Percentiles rank a stretch among this genome's conserved stretches.
Evolutionary conservation across 2,797 vertebrate species (phyloP).

Genomic region (Argentina silus): DNA sequence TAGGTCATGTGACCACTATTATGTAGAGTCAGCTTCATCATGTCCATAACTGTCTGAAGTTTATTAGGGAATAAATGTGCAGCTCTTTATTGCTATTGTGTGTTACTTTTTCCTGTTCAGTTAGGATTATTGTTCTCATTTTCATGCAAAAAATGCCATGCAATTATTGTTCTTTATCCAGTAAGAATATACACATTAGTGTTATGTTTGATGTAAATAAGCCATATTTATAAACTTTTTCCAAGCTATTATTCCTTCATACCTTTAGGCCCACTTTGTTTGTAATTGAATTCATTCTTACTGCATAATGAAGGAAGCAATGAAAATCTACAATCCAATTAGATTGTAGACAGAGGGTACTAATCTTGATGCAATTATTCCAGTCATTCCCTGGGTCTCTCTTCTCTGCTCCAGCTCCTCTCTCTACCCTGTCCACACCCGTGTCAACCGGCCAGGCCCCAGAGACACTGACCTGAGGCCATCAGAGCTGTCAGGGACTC

Average conservation of each 20-base stretch:
- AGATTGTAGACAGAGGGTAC: conserved; percentile 14
- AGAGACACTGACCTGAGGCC: conserved; percentile 42
- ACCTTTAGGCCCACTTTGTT: not conserved
- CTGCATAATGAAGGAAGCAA: not conserved
- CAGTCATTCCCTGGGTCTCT: conserved; percentile 5
- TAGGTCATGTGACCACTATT: no score
- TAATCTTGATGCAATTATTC: conserved; percentile 32
- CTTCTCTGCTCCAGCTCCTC: not conserved
- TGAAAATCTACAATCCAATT: conserved; percentile 1
- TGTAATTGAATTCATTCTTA: conserved; percentile 24
- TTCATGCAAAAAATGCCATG: not conserved
- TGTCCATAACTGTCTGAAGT: no score
- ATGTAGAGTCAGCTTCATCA: no score
- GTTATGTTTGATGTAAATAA: not conserved
- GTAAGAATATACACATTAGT: not conserved
- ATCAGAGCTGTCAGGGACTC: conserved; percentile 58
- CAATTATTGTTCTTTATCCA: not conserved
- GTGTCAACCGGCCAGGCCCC: not conserved
- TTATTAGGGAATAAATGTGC: no score
- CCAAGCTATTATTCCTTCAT: not conserved
- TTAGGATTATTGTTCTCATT: not conserved
- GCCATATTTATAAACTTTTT: not conserved
- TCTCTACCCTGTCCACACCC: not conserved
- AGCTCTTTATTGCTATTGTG: no score
- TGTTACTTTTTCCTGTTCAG: no score